A percentile compares a stretch with the other conserved stretches of the same genome.
Conservation (phyloP, 2,113 vertebrate species). For the Cryptomyrus ogoouensis region DNA sequence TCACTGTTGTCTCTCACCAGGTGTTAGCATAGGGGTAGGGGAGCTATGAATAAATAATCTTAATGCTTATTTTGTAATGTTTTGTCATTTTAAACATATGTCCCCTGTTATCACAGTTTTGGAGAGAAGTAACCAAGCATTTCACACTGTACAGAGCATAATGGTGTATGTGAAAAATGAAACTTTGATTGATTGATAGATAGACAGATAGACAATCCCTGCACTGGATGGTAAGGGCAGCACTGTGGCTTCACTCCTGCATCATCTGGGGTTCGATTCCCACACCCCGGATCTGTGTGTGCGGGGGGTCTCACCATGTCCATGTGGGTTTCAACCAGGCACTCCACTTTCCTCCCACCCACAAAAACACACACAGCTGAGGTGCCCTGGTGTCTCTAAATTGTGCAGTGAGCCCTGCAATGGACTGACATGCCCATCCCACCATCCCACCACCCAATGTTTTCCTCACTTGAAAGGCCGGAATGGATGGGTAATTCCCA, state of each 20-base stretch:
- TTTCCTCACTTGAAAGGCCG: background rate
- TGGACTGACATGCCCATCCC: background rate
- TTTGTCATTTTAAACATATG: background rate
- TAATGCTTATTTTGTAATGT: background rate
- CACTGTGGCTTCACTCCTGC: background rate
- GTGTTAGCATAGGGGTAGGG: background rate
- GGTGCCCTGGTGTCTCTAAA: background rate
- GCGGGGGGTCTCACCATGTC: background rate
- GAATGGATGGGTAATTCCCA: background rate
- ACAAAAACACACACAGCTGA: background rate
- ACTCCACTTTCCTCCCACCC: background rate
- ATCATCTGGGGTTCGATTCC: background rate
- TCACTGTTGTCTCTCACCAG: background rate
- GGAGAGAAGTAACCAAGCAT: background rate
- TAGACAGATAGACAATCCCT: background rate
- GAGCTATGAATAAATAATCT: background rate
- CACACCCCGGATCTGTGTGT: background rate
- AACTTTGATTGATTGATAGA: background rate
- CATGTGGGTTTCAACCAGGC: background rate
- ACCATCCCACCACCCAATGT: background rate
- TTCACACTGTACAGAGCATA: background rate
- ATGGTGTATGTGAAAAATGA: background rate
- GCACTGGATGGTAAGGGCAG: background rate
- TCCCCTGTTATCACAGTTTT: background rate
- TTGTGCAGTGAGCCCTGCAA: background rate